These are phyloP conservation scores for Premnoplex brunnescens DNA, from an alignment of 2,797 vertebrate genomes.

Conservation along the genomic window DNA sequence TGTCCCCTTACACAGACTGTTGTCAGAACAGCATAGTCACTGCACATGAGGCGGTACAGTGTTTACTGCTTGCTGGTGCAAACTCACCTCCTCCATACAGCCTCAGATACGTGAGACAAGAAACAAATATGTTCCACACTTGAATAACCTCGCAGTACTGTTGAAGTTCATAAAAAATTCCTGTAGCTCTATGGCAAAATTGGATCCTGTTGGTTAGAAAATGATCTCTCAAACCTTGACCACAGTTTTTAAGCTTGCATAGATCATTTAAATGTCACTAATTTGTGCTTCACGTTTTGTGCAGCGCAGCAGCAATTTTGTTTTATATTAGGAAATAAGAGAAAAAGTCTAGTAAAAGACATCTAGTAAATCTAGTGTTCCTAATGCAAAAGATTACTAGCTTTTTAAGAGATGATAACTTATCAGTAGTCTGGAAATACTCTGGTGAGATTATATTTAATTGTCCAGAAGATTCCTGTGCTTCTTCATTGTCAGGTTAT, in stretches of 20 bases:
- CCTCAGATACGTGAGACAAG: background rate
- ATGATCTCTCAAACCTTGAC: background rate
- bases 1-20: background rate
- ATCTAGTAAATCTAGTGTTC: background rate
- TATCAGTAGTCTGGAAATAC: background rate
- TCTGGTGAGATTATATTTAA: background rate
- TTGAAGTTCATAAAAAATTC: background rate
- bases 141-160: background rate
- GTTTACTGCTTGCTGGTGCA: background rate
- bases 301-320: background rate
- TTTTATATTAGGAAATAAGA: background rate
- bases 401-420: background rate
- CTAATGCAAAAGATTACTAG: background rate
- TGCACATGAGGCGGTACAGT: background rate
- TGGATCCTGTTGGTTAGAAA: background rate
- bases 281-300: background rate
- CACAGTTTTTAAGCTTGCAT: background rate
- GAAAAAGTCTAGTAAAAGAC: background rate
- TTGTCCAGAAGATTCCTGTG: background rate
- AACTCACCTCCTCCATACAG: background rate
- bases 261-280: background rate
- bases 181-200: background rate
- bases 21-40: background rate
- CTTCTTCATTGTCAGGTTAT: background rate
- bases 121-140: background rate